Conservation (phyloP, 1,140 invertebrate species). For the Lethocerus indicus region DNA sequence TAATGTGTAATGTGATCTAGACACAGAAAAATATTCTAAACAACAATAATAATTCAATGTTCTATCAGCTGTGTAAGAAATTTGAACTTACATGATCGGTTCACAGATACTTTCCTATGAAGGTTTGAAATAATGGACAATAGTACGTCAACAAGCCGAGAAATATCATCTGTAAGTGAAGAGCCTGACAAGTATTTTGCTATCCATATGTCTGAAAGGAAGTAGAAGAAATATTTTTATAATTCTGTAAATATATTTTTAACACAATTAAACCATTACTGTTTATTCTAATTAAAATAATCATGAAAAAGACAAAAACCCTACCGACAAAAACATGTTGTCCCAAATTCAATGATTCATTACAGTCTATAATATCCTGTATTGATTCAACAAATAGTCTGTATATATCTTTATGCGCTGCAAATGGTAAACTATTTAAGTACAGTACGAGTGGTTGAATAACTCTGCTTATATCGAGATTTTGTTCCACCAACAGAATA, state of each 20-base stretch:
- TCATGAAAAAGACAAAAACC: too few species aligned
- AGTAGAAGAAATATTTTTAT: too few species aligned
- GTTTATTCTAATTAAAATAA: too few species aligned
- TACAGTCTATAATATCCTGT: conserved; percentile 21
- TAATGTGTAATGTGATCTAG: too few species aligned
- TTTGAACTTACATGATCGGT: too few species aligned
- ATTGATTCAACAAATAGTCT: conserved; percentile 25
- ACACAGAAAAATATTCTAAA: too few species aligned
- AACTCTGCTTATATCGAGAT: conserved; percentile 20
- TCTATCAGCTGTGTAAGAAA: too few species aligned
- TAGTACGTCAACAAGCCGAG: conserved; percentile 2
- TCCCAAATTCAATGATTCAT: conserved; percentile 21
- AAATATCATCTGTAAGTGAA: conserved; percentile 1
- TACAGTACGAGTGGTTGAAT: conserved; percentile 18
- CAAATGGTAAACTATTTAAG: conserved; percentile 19
- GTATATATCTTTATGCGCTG: conserved; percentile 24
- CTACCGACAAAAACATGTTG: conserved; percentile 24
- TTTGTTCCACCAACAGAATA: conserved; percentile 23
- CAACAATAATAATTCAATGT: too few species aligned
- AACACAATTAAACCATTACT: too few species aligned
- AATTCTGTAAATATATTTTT: too few species aligned
- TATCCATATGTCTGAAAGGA: conserved; percentile 6
- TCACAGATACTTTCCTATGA: too few species aligned
- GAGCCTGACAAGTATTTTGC: conserved; percentile 2
- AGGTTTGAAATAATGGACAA: not conserved